phyloP scores from a whole-genome alignment of 2,113 vertebrate genomes.

The Calyptomena viridis region DNA sequence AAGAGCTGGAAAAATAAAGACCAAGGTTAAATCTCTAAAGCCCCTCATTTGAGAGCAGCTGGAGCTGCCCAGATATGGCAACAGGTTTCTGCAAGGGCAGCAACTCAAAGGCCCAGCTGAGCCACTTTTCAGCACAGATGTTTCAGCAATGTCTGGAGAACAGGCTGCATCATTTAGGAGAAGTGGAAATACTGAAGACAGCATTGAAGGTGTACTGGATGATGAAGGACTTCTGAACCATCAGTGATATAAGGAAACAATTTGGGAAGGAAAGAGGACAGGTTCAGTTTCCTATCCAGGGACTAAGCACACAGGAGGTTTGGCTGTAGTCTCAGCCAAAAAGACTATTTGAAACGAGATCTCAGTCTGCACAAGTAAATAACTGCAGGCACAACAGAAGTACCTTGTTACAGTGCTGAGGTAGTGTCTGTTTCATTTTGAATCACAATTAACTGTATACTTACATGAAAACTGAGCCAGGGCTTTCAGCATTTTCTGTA shows the following conservation, averaged over 20 bases:
- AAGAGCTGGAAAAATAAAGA: neutral
- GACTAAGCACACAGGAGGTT: neutral
- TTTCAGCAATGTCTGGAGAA: neutral
- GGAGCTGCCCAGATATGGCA: neutral
- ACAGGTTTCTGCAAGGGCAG: neutral
- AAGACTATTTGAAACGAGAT: neutral
- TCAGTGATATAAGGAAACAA: neutral
- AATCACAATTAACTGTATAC: neutral
- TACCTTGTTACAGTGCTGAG: neutral
- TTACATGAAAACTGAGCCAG: neutral
- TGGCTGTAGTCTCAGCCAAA: neutral
- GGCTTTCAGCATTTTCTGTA: neutral
- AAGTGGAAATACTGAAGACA: neutral
- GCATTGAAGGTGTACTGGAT: neutral
- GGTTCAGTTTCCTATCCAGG: neutral
- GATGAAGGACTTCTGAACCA: neutral
- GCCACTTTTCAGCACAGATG: neutral
- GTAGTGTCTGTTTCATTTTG: conserved; percentile 10
- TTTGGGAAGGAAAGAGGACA: neutral
- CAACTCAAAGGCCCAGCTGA: neutral
- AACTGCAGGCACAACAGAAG: conserved; percentile 7
- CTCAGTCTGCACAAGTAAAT: conserved; percentile 10
- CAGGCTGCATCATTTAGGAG: neutral
- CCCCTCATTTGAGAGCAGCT: neutral
- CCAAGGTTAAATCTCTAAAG: neutral